Evolutionary conservation across 2,113 vertebrate species (phyloP).

Genomic region (Ploceus nigricollis): DNA sequence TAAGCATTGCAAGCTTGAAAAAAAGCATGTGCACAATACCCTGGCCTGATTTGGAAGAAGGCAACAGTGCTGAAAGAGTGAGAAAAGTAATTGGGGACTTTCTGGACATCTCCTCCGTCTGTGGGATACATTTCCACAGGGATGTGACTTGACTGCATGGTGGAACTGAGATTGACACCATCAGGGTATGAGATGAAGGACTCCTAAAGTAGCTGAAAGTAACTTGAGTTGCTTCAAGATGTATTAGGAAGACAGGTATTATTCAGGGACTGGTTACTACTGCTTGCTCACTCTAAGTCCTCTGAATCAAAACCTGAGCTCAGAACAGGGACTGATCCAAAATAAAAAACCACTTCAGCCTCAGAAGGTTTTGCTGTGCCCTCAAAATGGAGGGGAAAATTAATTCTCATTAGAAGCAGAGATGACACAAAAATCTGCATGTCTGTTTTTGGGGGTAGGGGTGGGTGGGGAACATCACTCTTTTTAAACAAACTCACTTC

Average conservation of each 20-base stretch:
- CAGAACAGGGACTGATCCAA: neutral
- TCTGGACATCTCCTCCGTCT: neutral
- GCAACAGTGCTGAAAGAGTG: neutral
- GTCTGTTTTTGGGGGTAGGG: neutral
- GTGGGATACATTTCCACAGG: neutral
- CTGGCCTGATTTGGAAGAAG: neutral
- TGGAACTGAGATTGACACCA: neutral
- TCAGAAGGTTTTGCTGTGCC: neutral
- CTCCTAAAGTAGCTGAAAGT: neutral
- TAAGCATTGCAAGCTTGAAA: neutral
- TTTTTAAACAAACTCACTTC: neutral
- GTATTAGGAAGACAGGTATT: neutral
- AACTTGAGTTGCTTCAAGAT: neutral
- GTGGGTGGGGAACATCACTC: neutral
- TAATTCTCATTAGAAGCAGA: neutral
- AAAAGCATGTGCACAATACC: neutral
- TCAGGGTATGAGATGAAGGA: neutral
- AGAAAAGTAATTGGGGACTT: neutral
- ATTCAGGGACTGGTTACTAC: neutral
- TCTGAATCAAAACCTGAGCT: neutral
- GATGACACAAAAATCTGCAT: neutral
- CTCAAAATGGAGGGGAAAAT: neutral
- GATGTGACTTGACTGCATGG: neutral
- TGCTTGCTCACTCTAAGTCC: neutral
- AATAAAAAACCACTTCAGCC: neutral